Evolutionary conservation across 2,113 vertebrate genomes (phyloP).

Genomic region (Pachyramphus minor): DNA sequence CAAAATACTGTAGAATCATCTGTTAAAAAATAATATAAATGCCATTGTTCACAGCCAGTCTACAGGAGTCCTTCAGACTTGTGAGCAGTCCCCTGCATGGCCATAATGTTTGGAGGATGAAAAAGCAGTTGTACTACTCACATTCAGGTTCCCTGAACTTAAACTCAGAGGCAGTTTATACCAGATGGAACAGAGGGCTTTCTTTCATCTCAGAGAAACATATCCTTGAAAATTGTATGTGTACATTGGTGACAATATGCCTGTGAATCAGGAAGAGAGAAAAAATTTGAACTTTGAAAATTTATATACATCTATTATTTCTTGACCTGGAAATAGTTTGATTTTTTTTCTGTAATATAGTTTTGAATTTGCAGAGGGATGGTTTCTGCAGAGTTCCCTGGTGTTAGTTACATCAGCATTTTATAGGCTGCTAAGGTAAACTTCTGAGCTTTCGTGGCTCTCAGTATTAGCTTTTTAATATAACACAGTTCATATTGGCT

Average conservation of each 20-base stretch:
- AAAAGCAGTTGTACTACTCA: neutral
- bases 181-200: neutral
- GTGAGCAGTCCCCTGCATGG: neutral
- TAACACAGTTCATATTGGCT: neutral
- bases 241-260: neutral
- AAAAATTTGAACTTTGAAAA: neutral
- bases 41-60: neutral
- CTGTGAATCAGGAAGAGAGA: neutral
- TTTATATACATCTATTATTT: neutral
- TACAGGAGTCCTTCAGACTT: neutral
- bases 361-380: neutral
- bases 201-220: neutral
- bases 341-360: neutral
- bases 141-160: neutral
- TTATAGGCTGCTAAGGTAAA: slow-evolving; percentile 2
- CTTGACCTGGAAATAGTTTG: neutral
- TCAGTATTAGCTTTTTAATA: slow-evolving; percentile 16
- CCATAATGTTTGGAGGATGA: neutral
- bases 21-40: neutral
- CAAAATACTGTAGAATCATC: neutral
- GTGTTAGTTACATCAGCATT: neutral
- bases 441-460: neutral
- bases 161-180: neutral
- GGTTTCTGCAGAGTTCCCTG: neutral
- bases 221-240: neutral